Percentiles rank a stretch among this genome's conserved stretches.
These are phyloP conservation scores for Melanerpes formicivorus DNA, from an alignment of 2,113 vertebrate species.

Conservation along the genomic window DNA sequence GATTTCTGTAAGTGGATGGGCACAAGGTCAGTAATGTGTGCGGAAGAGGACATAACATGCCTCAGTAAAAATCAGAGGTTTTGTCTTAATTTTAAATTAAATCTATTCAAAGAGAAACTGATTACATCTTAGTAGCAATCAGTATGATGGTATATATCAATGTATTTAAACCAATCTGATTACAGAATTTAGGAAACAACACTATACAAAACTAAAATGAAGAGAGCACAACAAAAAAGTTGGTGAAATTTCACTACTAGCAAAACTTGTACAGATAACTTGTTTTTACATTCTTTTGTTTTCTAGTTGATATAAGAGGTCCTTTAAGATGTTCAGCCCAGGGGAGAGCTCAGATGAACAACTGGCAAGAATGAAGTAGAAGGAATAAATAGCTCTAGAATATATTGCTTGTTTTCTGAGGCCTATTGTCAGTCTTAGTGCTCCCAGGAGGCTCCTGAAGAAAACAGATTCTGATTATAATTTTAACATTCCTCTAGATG, in stretches of 20 bases:
- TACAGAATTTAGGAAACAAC: not conserved
- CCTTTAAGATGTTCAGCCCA: not conserved
- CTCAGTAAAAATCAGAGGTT: not conserved
- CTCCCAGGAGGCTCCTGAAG: conserved; percentile 10
- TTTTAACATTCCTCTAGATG: conserved; percentile 8
- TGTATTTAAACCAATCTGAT: not conserved
- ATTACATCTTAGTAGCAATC: not conserved
- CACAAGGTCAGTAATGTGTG: not conserved
- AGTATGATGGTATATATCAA: not conserved
- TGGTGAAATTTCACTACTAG: not conserved
- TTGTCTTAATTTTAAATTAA: not conserved
- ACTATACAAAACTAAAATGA: not conserved
- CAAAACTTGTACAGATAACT: not conserved
- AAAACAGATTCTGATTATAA: conserved; percentile 40
- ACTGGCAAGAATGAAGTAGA: not conserved
- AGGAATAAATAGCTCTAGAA: not conserved
- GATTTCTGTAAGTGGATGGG: not conserved
- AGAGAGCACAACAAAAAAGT: not conserved
- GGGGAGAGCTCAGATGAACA: not conserved
- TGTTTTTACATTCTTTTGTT: not conserved
- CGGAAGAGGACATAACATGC: not conserved
- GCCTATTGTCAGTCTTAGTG: not conserved
- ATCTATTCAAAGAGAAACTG: not conserved
- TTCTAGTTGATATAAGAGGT: not conserved
- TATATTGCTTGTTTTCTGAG: not conserved